Conservation (phyloP, 2,113 vertebrate genomes). For the Kryptolebias marmoratus region DNA sequence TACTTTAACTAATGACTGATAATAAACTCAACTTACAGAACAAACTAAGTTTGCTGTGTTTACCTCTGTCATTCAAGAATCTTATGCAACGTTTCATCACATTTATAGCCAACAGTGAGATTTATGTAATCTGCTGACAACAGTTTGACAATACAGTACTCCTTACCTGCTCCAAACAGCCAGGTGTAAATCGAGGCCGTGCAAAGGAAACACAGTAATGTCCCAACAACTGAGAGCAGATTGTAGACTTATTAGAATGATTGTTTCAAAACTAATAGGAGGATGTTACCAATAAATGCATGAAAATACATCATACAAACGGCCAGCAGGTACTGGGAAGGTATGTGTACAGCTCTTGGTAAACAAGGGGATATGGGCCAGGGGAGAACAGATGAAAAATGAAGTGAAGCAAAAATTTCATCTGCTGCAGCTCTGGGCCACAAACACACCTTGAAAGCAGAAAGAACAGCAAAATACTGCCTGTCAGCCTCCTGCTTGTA, state of each 20-base stretch:
- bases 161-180: too few species aligned
- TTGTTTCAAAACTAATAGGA: slow-evolving; percentile 54
- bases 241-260: slow-evolving; percentile 37
- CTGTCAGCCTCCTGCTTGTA: not conserved
- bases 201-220: too few species aligned
- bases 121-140: too few species aligned
- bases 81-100: too few species aligned
- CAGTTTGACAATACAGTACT: too few species aligned
- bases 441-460: slow-evolving; percentile 35
- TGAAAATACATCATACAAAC: slow-evolving; percentile 50
- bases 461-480: slow-evolving; percentile 30
- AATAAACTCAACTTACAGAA: too few species aligned
- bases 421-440: slow-evolving; percentile 29
- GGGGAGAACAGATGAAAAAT: slow-evolving; percentile 50
- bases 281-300: slow-evolving; percentile 49
- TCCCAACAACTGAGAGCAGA: too few species aligned
- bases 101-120: too few species aligned
- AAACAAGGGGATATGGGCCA: slow-evolving; percentile 44
- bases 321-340: slow-evolving; percentile 15
- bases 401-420: slow-evolving; percentile 35
- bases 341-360: not conserved
- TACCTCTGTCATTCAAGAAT: too few species aligned
- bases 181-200: too few species aligned
- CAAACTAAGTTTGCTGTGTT: too few species aligned
- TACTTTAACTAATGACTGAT: too few species aligned